phyloP scores from a whole-genome alignment of 2,113 vertebrate species.

The Daboia siamensis region DNA sequence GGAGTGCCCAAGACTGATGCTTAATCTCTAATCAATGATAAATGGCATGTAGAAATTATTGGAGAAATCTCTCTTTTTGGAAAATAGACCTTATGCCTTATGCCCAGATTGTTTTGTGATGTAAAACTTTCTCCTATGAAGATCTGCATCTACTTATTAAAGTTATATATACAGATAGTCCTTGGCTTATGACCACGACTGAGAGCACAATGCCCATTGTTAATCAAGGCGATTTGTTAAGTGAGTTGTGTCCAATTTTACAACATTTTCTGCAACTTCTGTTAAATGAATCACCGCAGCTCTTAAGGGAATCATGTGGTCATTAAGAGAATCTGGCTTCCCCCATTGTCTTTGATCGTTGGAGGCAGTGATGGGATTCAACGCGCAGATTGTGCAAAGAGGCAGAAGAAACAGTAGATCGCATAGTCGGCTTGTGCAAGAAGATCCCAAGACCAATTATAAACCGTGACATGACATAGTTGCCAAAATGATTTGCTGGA shows the following conservation, averaged over 20 bases:
- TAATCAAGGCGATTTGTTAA: background rate
- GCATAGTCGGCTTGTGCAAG: too few relatives aligned
- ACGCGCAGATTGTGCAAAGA: too few relatives aligned
- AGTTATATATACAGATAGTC: background rate
- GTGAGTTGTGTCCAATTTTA: background rate
- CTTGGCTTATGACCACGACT: background rate
- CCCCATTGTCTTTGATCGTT: too few relatives aligned
- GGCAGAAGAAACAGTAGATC: too few relatives aligned
- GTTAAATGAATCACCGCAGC: too few relatives aligned
- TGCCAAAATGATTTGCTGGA: too few relatives aligned
- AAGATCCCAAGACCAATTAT: too few relatives aligned
- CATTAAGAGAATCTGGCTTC: too few relatives aligned
- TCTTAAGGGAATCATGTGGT: too few relatives aligned
- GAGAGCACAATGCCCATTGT: background rate
- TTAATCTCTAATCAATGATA: conserved; percentile 78
- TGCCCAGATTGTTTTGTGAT: conserved; percentile 50
- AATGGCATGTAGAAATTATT: conserved; percentile 62
- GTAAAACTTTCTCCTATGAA: background rate
- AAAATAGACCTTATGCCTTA: conserved; percentile 61
- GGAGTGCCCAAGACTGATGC: conserved; percentile 63
- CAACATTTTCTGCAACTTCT: too few relatives aligned
- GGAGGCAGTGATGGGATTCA: too few relatives aligned
- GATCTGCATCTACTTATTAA: background rate
- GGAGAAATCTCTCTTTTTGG: conserved; percentile 68
- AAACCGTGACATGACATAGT: too few relatives aligned